Evolutionary conservation across 2,797 vertebrate species (phyloP).

Genomic region (Sciaenops ocellatus): DNA sequence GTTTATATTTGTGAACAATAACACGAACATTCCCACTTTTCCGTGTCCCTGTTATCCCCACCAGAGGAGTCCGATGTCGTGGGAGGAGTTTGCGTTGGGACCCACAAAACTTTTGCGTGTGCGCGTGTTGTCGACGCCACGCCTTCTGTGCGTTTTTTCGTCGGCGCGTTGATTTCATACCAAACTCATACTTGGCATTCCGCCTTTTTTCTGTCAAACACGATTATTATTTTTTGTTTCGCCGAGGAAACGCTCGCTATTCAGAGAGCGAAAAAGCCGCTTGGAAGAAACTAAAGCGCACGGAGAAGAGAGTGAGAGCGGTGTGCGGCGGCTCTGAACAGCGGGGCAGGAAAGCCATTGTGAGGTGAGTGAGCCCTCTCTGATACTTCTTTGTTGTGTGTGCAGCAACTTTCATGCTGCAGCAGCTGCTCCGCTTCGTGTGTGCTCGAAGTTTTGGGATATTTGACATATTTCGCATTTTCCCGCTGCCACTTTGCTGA

Average conservation of each 20-base stretch:
- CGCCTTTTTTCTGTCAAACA: constrained; percentile 81
- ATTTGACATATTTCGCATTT: constrained; percentile 86
- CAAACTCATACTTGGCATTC: constrained; percentile 87
- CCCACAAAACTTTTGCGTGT: constrained; percentile 82
- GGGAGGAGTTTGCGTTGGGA: constrained; percentile 78
- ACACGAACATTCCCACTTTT: neutral
- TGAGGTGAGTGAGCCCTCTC: constrained; percentile 83
- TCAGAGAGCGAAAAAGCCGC: neutral
- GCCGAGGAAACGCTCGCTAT: constrained; percentile 44
- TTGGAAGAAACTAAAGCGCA: neutral
- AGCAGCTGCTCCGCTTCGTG: constrained; percentile 69
- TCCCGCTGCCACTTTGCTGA: constrained; percentile 64
- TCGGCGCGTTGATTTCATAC: constrained; percentile 85
- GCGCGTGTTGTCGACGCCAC: constrained; percentile 79
- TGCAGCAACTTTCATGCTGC: constrained; percentile 78
- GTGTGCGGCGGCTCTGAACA: constrained; percentile 24
- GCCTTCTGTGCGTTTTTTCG: constrained; percentile 80
- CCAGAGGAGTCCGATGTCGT: constrained; percentile 45
- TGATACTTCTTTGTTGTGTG: constrained; percentile 83
- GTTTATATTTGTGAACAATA: neutral
- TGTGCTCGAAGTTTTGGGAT: constrained; percentile 84
- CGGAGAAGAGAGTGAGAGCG: neutral
- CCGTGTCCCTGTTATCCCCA: neutral
- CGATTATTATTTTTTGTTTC: constrained; percentile 38
- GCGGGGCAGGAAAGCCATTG: constrained; percentile 63